Evolutionary conservation across 1,140 invertebrate species (phyloP).

Genomic region (Drosophila equinoxialis): DNA sequence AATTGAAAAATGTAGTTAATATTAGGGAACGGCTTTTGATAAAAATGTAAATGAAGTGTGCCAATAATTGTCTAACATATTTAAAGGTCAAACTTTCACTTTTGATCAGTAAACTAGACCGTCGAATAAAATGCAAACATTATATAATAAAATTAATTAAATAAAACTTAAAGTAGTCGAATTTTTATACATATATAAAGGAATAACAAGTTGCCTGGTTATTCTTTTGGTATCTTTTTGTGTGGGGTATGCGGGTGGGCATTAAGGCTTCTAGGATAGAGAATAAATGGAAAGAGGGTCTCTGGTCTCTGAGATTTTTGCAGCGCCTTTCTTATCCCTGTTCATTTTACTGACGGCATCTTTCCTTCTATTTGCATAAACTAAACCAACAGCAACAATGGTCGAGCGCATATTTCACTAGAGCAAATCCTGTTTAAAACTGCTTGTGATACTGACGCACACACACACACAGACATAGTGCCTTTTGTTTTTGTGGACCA

Average conservation of each 20-base stretch:
- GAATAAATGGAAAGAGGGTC: neutral
- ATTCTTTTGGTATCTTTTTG: no score
- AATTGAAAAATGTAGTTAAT: no score
- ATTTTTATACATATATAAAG: neutral
- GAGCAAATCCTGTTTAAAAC: slow-evolving; percentile 57
- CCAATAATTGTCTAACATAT: no score
- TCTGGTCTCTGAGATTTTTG: slow-evolving; percentile 4
- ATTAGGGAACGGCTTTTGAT: no score
- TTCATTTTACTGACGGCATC: slow-evolving; percentile 31
- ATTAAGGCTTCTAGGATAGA: no score
- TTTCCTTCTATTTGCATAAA: slow-evolving; percentile 48
- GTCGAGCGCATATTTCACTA: slow-evolving; percentile 51
- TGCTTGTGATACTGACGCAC: slow-evolving; percentile 35
- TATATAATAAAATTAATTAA: neutral
- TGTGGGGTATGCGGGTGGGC: no score
- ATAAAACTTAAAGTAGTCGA: neutral
- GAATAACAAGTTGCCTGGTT: neutral
- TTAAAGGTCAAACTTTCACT: neutral
- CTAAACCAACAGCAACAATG: slow-evolving; percentile 39
- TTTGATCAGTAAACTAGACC: neutral
- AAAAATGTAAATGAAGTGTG: no score
- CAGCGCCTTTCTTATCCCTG: slow-evolving; percentile 14
- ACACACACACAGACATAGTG: neutral
- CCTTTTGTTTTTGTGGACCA: slow-evolving; percentile 45
- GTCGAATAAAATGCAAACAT: neutral